Evolutionary conservation across 2,888 invertebrate genomes (phyloP).

Genomic region (Brenthis daphne): DNA sequence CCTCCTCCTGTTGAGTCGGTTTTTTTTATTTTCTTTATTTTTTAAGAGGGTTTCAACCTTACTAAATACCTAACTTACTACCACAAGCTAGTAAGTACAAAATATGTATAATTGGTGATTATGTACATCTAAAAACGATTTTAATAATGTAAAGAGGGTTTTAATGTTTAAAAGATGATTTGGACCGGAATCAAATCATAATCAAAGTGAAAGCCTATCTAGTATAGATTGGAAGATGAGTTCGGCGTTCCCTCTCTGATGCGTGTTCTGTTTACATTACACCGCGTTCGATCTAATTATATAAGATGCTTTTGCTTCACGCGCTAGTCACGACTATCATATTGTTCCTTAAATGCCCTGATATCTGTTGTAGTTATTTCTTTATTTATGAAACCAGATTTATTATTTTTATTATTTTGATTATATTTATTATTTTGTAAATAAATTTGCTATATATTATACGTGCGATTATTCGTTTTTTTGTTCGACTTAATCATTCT

Average conservation of each 20-base stretch:
- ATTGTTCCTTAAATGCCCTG: constrained; percentile 40
- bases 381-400: no score
- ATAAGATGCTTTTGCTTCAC: constrained; percentile 59
- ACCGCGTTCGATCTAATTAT: constrained; percentile 72
- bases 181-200: constrained; percentile 75
- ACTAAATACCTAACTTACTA: no score
- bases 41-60: no score
- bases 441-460: no score
- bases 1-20: no score
- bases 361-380: constrained; percentile 3
- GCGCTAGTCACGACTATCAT: constrained; percentile 58
- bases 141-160: constrained; percentile 36
- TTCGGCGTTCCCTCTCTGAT: constrained; percentile 50
- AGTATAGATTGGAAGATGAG: constrained; percentile 53
- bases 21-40: no score
- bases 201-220: constrained; percentile 69
- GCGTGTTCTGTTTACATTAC: constrained; percentile 69
- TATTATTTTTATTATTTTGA: no score
- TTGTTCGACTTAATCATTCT: no score
- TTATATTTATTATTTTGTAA: no score
- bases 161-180: constrained; percentile 62
- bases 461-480: no score
- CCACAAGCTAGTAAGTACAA: neutral
- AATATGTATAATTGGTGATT: neutral
- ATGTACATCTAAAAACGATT: neutral